Evolutionary conservation across 2,113 vertebrate genomes (phyloP).

Genomic region (Podarcis cretensis): DNA sequence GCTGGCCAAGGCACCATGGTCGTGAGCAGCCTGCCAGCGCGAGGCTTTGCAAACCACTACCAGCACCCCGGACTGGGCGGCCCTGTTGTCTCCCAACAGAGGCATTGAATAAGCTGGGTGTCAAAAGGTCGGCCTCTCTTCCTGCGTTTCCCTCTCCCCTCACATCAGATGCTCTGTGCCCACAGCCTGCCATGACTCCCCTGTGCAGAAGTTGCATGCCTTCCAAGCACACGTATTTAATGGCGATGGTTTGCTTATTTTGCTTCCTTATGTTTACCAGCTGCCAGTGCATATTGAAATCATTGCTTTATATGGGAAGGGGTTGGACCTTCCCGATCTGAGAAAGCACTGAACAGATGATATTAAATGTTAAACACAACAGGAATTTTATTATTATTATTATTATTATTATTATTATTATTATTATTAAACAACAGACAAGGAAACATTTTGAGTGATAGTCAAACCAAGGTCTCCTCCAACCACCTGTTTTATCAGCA

Average conservation of each 20-base stretch:
- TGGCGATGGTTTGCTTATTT: background rate
- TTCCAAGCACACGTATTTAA: background rate
- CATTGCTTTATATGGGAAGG: background rate
- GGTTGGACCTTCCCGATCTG: background rate
- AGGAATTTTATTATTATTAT: background rate
- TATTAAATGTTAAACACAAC: background rate
- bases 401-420: no score
- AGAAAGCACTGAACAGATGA: background rate
- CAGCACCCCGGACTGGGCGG: background rate
- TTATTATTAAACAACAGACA: no score
- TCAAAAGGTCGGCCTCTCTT: accelerated
- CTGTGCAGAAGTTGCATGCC: background rate
- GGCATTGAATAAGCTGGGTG: accelerated
- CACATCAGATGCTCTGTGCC: background rate
- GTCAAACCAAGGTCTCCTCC: no score
- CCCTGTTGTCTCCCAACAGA: background rate
- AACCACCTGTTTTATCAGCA: no score
- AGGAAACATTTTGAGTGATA: background rate
- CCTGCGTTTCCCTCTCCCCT: no score
- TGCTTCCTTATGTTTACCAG: background rate
- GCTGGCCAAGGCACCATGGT: accelerated
- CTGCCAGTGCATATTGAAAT: background rate
- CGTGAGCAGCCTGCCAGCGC: background rate
- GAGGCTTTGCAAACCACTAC: background rate
- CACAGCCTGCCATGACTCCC: background rate